phyloP scores from a whole-genome alignment of 2,888 invertebrate species.

The Heteromyza rotundicornis region DNA sequence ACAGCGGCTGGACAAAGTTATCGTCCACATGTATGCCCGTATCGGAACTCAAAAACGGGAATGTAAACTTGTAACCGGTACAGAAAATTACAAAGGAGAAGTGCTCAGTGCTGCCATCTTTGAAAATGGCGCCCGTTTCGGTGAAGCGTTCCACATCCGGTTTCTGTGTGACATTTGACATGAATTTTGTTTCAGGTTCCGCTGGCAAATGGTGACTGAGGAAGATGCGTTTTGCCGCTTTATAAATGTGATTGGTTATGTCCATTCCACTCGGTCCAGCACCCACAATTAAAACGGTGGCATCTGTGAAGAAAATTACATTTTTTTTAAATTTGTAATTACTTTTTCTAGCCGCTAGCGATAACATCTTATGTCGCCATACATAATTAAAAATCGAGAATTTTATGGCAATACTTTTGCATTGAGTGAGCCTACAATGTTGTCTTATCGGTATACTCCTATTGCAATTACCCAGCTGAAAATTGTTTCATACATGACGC shows the following conservation, averaged over 20 bases:
- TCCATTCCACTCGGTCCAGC: constrained; percentile 88
- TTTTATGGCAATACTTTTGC: too few species aligned
- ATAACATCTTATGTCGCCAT: too few species aligned
- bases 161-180: constrained; percentile 71
- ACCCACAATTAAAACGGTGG: constrained; percentile 79
- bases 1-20: constrained; percentile 81
- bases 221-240: constrained; percentile 68
- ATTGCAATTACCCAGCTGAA: too few species aligned
- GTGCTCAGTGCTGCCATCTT: constrained; percentile 69
- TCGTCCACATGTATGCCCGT: constrained; percentile 75
- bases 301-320: constrained; percentile 60
- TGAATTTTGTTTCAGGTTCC: constrained; percentile 67
- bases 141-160: constrained; percentile 68
- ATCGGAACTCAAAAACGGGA: constrained; percentile 74
- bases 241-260: constrained; percentile 72
- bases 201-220: constrained; percentile 73
- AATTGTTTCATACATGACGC: too few species aligned
- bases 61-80: constrained; percentile 79
- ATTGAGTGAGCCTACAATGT: too few species aligned
- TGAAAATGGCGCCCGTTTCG: constrained; percentile 67
- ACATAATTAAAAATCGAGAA: too few species aligned
- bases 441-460: too few species aligned
- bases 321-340: too few species aligned
- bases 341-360: too few species aligned
- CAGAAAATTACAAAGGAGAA: constrained; percentile 77